A percentile compares a stretch with the other conserved stretches of the same genome.
phyloP scores from a whole-genome alignment of 2,888 invertebrate genomes.

The Andrena hattorfiana region DNA sequence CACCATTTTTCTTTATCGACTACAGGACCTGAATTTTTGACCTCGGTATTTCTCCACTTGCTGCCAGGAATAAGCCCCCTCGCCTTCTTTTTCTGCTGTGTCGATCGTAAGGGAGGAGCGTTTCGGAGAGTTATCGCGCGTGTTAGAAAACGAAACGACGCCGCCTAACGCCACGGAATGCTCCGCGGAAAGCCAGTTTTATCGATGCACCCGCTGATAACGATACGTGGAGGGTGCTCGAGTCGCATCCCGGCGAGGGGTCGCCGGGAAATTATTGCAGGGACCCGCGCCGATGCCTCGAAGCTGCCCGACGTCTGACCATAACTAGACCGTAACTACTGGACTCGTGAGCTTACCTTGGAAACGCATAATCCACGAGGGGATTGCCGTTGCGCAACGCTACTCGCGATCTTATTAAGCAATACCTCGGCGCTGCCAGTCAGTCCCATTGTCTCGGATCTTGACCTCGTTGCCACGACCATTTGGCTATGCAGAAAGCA shows the following conservation, averaged over 20 bases:
- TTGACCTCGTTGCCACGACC: neutral
- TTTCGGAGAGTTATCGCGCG: neutral
- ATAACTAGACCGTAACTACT: conserved; percentile 21
- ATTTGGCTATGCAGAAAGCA: conserved; percentile 2
- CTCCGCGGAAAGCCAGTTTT: neutral
- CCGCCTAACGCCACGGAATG: neutral
- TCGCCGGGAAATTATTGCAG: neutral
- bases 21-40: conserved; percentile 21
- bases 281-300: neutral
- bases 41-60: neutral
- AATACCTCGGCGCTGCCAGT: neutral
- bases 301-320: conserved; percentile 19
- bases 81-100: neutral
- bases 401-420: conserved; percentile 12
- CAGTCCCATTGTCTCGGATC: neutral
- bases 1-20: conserved; percentile 45
- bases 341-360: neutral
- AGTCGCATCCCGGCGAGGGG: neutral
- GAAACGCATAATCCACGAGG: conserved; percentile 19
- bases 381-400: conserved; percentile 15
- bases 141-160: conserved; percentile 11
- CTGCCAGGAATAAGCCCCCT: conserved; percentile 5
- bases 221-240: neutral
- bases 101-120: neutral
- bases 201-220: conserved; percentile 1